Conservation (phyloP, 2,113 vertebrate species). For the Lethenteron reissneri region DNA sequence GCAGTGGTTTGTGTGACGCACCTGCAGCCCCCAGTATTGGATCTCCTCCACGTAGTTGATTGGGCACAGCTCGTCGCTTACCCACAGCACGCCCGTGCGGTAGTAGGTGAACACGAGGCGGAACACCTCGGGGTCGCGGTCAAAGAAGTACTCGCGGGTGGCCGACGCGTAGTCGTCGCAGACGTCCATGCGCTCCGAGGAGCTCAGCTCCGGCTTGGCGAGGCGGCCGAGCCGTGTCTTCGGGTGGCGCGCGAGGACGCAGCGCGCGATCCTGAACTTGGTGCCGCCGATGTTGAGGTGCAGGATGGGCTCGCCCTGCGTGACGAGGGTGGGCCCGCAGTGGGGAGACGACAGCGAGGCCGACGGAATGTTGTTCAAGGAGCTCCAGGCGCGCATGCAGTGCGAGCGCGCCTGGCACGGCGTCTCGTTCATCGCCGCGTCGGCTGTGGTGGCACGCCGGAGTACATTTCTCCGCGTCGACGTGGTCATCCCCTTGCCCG, state of each 20-base stretch:
- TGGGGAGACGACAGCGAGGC: too few relatives aligned
- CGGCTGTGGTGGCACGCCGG: too few relatives aligned
- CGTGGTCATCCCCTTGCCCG: too few relatives aligned
- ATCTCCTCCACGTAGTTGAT: conserved; percentile 45
- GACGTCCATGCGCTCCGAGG: conserved; percentile 30
- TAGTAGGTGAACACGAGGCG: conserved; percentile 63
- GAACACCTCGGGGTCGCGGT: conserved; percentile 52
- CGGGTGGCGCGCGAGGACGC: conserved; percentile 28
- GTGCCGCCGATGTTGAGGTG: conserved; percentile 51
- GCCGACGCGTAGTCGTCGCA: conserved; percentile 57
- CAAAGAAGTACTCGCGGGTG: conserved; percentile 58
- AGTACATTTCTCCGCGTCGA: too few relatives aligned
- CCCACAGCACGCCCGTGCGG: conserved; percentile 33
- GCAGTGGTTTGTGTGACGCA: conserved; percentile 33
- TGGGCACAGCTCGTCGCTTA: conserved; percentile 38
- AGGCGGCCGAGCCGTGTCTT: conserved; percentile 42
- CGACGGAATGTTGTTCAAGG: too few relatives aligned
- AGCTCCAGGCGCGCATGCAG: too few relatives aligned
- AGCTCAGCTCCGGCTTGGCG: conserved; percentile 25
- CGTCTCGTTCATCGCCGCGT: too few relatives aligned
- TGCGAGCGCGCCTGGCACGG: too few relatives aligned
- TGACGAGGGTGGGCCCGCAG: too few relatives aligned
- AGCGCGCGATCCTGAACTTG: conserved; percentile 33
- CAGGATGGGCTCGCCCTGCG: conserved; percentile 19
- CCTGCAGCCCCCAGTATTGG: conserved; percentile 41